These are phyloP conservation scores for Monodelphis domestica DNA, from an alignment of 2,797 vertebrate species.

Conservation along the genomic window DNA sequence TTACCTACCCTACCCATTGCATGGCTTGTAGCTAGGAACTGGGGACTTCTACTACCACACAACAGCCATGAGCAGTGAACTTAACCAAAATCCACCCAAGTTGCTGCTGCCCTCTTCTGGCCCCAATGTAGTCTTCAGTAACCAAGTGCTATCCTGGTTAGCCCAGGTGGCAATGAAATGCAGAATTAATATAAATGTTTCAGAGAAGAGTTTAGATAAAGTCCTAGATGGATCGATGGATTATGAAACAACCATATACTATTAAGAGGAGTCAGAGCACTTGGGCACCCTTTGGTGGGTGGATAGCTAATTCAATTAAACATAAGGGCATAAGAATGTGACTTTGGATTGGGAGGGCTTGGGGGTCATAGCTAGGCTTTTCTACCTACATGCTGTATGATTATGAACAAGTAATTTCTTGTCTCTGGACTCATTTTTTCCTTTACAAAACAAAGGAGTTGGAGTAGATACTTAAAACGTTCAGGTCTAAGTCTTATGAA, in stretches of 20 bases:
- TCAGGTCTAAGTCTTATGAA: not conserved
- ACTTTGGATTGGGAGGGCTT: no score
- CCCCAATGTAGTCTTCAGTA: not conserved
- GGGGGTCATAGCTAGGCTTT: no score
- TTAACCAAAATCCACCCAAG: not conserved
- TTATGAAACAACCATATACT: not conserved
- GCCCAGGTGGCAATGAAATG: not conserved
- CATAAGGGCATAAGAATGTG: no score
- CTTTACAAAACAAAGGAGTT: no score
- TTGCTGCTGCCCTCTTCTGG: not conserved
- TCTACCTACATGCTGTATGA: no score
- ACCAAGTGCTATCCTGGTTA: not conserved
- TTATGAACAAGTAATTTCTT: no score
- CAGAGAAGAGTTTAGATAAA: not conserved
- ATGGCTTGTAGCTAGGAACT: not conserved
- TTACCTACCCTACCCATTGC: not conserved
- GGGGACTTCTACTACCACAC: not conserved
- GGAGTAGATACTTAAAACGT: no score
- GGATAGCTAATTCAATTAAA: no score
- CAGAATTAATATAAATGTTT: not conserved
- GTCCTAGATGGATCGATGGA: not conserved
- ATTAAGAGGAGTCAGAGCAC: not conserved
- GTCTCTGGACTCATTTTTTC: no score
- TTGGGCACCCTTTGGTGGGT: not conserved
- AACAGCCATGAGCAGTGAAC: not conserved